Evolutionary conservation across 2,113 vertebrate species (phyloP).

Genomic region (Connochaetes taurinus): DNA sequence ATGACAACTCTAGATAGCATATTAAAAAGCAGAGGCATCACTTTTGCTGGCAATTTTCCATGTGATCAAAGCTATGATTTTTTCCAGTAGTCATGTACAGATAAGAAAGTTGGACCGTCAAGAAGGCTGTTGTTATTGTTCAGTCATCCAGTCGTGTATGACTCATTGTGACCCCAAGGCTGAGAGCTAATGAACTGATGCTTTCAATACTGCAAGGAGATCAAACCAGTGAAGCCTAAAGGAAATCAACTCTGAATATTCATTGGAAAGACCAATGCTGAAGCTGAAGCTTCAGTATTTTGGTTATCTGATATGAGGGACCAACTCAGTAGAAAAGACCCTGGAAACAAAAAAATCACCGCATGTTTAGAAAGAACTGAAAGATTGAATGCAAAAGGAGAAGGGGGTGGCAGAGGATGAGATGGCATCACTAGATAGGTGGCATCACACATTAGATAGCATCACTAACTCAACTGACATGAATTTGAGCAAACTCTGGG

Average conservation of each 20-base stretch:
- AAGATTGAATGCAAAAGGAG: background rate
- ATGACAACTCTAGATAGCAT: background rate
- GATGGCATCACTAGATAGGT: background rate
- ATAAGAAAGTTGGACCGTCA: background rate
- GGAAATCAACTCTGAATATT: background rate
- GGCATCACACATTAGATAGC: background rate
- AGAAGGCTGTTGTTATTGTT: background rate
- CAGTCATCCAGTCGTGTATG: background rate
- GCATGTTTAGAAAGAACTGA: too few species aligned
- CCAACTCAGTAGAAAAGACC: background rate
- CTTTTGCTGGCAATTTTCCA: background rate
- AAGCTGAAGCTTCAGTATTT: background rate
- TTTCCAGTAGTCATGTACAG: background rate
- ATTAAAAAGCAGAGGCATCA: background rate
- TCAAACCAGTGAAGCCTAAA: background rate
- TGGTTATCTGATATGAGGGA: background rate
- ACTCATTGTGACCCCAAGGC: background rate
- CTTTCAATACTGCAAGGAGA: background rate
- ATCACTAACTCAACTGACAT: background rate
- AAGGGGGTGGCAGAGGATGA: background rate
- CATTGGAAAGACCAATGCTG: background rate
- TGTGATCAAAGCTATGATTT: background rate
- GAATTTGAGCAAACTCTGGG: background rate
- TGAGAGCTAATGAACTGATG: background rate
- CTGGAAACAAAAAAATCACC: too few species aligned